Evolutionary conservation across 1,140 invertebrate species (phyloP), one percentile per base, ranked within the genome.

Genomic region (Caenorhabditis inopinata): DNA sequence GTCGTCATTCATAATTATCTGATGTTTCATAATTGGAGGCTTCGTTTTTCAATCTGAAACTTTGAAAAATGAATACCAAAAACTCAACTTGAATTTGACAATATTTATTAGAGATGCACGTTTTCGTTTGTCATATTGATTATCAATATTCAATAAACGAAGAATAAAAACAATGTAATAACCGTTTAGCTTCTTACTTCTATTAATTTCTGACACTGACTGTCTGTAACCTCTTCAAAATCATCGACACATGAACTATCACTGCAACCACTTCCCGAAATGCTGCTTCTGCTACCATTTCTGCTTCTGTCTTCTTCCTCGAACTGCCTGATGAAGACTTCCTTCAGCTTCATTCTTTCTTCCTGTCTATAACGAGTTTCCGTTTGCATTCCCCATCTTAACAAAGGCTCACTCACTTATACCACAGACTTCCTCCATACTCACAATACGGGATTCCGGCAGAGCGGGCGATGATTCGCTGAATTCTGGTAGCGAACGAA

Each of bases 381-480:
- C 32, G 27, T 42, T 25, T 3, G 58, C 9, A 29, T 68, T 14
- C 23, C n/a, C 21, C 21, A 11, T 29, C 38, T 29, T 68, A 7
- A 21, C 1, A 68, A 38, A 18, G 58, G 11, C 51, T 58, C 51
- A 68, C 58, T 68, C 58, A 68, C 58, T 68, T 68, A 68, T 68
- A 68, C 58, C 58, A 68, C 1, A 68, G 32, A 68, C 27, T 68
- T 68, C 58, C 58, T 11, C 58, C 58, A 42, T 68, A 16, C 3
- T 68, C 58, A 38, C 58, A 68, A n/a, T 29, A 21, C 11, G 58
- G 27, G 21, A 78, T 74, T 68, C 62, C 48, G 42, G 42, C 53
- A 11, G 80, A 35, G 11, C 68, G 16, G 11, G 80, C 80, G 29
- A 81, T 81, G 11, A 18, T 42, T 47, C 45, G 49, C 38, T 79